Base-by-base conservation (phyloP, 35 echinoderm and acorn worm genomes). In the Ptychodera flava region DNA sequence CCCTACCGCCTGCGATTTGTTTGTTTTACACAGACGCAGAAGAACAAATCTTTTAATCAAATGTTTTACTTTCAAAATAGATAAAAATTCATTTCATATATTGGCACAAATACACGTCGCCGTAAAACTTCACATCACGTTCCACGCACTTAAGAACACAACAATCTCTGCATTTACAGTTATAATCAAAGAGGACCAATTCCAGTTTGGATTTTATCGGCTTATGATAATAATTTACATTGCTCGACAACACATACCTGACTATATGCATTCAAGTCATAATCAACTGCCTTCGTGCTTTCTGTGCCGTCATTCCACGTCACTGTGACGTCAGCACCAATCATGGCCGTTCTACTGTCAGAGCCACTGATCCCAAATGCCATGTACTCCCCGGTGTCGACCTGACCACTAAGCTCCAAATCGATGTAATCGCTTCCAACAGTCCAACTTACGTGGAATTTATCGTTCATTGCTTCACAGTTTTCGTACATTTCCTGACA, bases 361-460 rank as follows among this genome's bases (percentile, higher is more conserved):
- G 85, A 91, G 10, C 89, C 89, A 36, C 89, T 91, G 29, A 91
- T 80, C 22, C 89, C 89, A 80, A 91, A 91, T 14, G 89, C 33
- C n/a, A 79, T 31, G 78, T 91, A 91, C 30, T 81, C 85, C 28
- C 16, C 78, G 32, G 79, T 0, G 31, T 31, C 1, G 14, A 87
- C 33, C 30, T 16, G 82, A 33, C 92, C 93, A 77, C 90, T 83
- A 2, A 99, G 78, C 35, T 79, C 35, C 15, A 99, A 79, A 16
- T 88, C 80, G 85, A 92, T 91, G 16, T 76, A 53, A 75, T 32
- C 80, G 28, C 87, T 80, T 16, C 90, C 80, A 0, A 99, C 33
- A 0, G 85, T 92, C 96, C 96, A 99, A 30, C 90, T 83, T 0
- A 92, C 88, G 37, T 99, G 96, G 28, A 99, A 85, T 15, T 87